phyloP scores from a whole-genome alignment of 2,797 vertebrate species.

The Thalassophryne amazonica region DNA sequence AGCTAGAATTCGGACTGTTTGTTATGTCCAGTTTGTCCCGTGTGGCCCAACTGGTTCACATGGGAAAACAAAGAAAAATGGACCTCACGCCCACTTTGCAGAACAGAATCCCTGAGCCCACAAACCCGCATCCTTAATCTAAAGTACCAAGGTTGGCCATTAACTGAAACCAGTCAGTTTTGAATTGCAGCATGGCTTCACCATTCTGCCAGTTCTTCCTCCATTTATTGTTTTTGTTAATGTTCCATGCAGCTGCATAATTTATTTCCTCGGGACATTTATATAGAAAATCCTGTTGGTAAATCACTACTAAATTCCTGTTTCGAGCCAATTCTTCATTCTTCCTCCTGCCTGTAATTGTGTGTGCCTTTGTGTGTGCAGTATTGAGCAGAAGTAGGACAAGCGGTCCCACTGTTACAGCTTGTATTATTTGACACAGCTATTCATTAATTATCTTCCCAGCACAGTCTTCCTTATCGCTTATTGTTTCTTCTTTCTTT shows the following conservation, averaged over 20 bases:
- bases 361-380: conserved; percentile 12
- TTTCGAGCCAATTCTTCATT: conserved; percentile 37
- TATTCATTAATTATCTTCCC: conserved; percentile 73
- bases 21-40: conserved; percentile 22
- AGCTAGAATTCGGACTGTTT: conserved; percentile 41
- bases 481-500: conserved; percentile 59
- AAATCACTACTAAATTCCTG: conserved; percentile 47
- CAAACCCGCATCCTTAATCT: not conserved
- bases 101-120: conserved; percentile 8
- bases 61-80: conserved; percentile 23
- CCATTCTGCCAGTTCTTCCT: conserved; percentile 17
- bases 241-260: conserved; percentile 19
- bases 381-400: conserved; percentile 57
- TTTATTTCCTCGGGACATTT: conserved; percentile 40
- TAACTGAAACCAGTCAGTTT: not conserved
- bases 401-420: conserved; percentile 62
- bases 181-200: not conserved
- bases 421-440: conserved; percentile 58
- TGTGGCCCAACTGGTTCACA: conserved; percentile 16
- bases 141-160: conserved; percentile 7
- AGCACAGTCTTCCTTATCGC: conserved; percentile 56
- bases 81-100: conserved; percentile 21
- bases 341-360: conserved; percentile 14
- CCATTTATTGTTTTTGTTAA: conserved; percentile 23
- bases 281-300: conserved; percentile 31